Percentiles rank a stretch among this genome's conserved stretches.
Evolutionary conservation across 2,797 vertebrate species (phyloP).

Genomic region (Sciurus vulgaris): DNA sequence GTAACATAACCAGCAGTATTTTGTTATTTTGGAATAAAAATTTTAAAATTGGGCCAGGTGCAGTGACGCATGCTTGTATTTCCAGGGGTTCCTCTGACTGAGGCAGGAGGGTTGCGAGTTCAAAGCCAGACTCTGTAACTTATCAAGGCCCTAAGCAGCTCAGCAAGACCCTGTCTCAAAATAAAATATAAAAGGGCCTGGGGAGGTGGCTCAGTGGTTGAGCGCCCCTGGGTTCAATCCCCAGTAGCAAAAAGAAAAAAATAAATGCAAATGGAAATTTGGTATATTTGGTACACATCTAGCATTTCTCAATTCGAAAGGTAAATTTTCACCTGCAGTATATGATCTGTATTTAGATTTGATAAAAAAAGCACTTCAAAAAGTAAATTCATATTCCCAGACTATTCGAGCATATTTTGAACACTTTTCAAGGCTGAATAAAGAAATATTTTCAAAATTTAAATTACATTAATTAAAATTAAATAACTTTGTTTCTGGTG

Average conservation of each 20-base stretch:
- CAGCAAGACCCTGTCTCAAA: no score
- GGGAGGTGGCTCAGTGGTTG: no score
- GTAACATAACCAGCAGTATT: neutral
- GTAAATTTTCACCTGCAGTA: neutral
- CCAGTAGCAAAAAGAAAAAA: no score
- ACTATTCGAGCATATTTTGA: neutral
- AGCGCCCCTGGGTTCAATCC: no score
- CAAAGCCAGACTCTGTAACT: no score
- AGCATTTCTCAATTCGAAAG: neutral
- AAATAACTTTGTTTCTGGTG: neutral
- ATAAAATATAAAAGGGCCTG: no score
- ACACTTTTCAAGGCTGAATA: neutral
- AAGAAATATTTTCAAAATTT: slow-evolving; percentile 6
- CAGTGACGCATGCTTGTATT: no score
- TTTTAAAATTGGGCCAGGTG: neutral
- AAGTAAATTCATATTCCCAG: neutral
- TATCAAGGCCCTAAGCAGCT: no score
- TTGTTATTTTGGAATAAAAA: neutral
- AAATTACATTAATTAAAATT: neutral
- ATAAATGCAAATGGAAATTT: neutral
- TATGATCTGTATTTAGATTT: neutral
- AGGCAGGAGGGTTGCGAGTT: no score
- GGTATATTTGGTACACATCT: neutral
- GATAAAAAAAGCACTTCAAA: neutral
- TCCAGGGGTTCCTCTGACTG: no score